These are phyloP conservation scores for Cryptocephalus primarius DNA, from an alignment of 2,888 invertebrate genomes.

Conservation along the genomic window DNA sequence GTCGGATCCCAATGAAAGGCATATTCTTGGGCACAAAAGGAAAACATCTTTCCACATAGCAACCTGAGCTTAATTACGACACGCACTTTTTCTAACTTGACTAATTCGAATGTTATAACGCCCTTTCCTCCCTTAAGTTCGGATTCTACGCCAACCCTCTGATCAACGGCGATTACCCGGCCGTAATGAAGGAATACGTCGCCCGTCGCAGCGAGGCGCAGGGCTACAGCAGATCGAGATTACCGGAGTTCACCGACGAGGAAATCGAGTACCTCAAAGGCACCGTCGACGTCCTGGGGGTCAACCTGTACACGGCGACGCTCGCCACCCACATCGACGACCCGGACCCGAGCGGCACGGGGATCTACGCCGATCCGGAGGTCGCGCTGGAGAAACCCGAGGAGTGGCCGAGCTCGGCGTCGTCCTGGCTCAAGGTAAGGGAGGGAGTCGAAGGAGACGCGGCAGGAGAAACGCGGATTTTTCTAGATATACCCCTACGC, in stretches of 20 bases:
- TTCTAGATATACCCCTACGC: conserved; percentile 44
- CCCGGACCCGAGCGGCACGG: conserved; percentile 39
- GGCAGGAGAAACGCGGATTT: not conserved
- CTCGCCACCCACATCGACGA: conserved; percentile 28
- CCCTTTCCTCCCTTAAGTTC: too few relatives aligned
- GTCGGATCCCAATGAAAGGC: too few relatives aligned
- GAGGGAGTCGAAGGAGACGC: not conserved
- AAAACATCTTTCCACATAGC: too few relatives aligned
- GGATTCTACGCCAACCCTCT: conserved; percentile 42
- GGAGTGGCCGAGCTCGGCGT: conserved; percentile 7
- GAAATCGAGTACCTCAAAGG: conserved; percentile 46
- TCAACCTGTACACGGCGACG: conserved; percentile 61
- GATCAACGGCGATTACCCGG: conserved; percentile 55
- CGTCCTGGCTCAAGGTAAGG: conserved; percentile 9
- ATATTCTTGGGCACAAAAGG: too few relatives aligned
- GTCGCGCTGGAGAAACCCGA: not conserved
- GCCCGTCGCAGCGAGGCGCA: conserved; percentile 46
- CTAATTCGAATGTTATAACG: too few relatives aligned
- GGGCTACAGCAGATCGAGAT: conserved; percentile 46
- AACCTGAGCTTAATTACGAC: too few relatives aligned
- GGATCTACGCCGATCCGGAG: conserved; percentile 3
- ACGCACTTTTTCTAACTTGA: too few relatives aligned
- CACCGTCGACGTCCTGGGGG: conserved; percentile 58
- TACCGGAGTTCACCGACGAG: conserved; percentile 48
- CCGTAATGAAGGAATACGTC: conserved; percentile 48